Evolutionary conservation across 2,888 invertebrate genomes (phyloP).

Genomic region (Nephrotoma guestfalica): DNA sequence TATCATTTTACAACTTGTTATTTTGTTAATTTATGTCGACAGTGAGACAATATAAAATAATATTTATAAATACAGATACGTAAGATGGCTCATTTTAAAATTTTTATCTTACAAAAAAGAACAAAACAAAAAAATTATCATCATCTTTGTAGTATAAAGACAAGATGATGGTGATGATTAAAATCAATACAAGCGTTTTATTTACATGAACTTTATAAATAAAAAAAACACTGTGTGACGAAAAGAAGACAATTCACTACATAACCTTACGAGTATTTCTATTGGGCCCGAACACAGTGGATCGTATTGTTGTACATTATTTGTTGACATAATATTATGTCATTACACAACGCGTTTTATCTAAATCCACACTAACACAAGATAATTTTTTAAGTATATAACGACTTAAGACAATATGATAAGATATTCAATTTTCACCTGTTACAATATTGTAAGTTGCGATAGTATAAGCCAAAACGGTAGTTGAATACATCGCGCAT

Average conservation of each 20-base stretch:
- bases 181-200: background rate
- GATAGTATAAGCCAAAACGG: background rate
- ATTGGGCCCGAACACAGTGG: background rate
- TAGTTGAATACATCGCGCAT: no score
- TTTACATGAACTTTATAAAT: background rate
- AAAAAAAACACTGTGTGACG: background rate
- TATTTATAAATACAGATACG: background rate
- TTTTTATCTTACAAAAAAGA: background rate
- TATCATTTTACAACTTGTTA: background rate
- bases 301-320: background rate
- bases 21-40: background rate
- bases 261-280: background rate
- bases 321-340: background rate
- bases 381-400: background rate
- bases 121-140: background rate
- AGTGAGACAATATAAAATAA: background rate
- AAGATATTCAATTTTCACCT: background rate
- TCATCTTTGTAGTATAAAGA: background rate
- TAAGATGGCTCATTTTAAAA: background rate
- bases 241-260: background rate
- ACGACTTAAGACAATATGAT: background rate
- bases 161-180: background rate
- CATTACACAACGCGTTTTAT: background rate
- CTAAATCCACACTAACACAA: background rate
- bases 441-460: background rate